A percentile compares a stretch with the other conserved stretches of the same genome.
Conservation (phyloP, 2,113 vertebrate species). For the Corythoichthys intestinalis region DNA sequence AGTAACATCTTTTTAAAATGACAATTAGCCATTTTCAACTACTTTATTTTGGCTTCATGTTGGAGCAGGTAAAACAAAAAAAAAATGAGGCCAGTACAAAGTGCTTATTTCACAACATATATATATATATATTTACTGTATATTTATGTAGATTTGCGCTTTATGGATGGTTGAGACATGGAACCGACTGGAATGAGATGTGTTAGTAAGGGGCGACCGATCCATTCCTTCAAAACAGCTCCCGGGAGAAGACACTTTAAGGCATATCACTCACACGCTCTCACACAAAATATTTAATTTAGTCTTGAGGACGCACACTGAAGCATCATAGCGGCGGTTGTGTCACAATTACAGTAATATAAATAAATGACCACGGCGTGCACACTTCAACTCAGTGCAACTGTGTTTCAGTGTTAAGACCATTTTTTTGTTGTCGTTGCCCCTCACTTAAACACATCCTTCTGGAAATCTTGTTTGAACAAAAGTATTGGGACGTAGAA, state of each 20-base stretch:
- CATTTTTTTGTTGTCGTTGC: background rate
- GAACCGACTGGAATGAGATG: background rate
- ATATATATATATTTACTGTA: slow-evolving; percentile 7
- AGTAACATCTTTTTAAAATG: background rate
- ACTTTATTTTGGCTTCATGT: slow-evolving; percentile 6
- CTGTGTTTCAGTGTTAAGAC: slow-evolving; percentile 11
- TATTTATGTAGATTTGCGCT: background rate
- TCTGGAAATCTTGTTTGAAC: background rate
- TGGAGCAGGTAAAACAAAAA: slow-evolving; percentile 1
- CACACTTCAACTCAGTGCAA: slow-evolving; percentile 1
- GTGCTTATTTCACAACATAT: slow-evolving; percentile 25
- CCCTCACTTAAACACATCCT: background rate
- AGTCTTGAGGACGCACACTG: background rate
- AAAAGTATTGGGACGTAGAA: background rate
- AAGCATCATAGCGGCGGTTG: background rate
- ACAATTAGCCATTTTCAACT: slow-evolving; percentile 1
- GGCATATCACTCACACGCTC: background rate
- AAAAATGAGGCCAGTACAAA: slow-evolving; percentile 24
- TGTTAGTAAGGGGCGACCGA: background rate
- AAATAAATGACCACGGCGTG: slow-evolving; percentile 7
- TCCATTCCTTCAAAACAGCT: slow-evolving; percentile 6
- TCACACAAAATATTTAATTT: background rate
- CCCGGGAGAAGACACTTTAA: slow-evolving; percentile 8
- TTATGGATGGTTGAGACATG: background rate
- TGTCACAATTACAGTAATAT: slow-evolving; percentile 7